A percentile compares a stretch with the other conserved stretches of the same genome.
phyloP scores from a whole-genome alignment of 2,113 vertebrate species.

The Pampusana beccarii region DNA sequence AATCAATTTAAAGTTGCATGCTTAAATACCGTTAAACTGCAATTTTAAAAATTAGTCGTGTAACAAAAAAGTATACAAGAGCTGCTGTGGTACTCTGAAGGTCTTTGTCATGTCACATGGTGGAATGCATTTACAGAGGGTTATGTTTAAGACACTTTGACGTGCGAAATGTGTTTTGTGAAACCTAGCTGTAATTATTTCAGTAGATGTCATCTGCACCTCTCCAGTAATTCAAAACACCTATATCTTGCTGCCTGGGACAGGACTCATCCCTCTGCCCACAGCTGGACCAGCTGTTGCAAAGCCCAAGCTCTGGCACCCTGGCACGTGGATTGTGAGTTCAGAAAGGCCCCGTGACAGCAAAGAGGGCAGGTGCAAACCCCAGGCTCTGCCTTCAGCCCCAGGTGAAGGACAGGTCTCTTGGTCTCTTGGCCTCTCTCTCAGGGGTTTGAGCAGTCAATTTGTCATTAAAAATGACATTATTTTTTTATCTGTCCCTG shows the following conservation, averaged over 20 bases:
- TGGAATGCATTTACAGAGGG: neutral
- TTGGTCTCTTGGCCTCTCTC: neutral
- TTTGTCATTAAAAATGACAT: neutral
- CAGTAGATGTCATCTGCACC: neutral
- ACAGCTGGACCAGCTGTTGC: accelerated
- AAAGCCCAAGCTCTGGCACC: neutral
- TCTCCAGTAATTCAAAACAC: neutral
- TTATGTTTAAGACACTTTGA: neutral
- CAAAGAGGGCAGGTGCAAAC: neutral
- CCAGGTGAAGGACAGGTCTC: neutral
- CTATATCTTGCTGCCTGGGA: neutral
- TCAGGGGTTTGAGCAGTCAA: neutral
- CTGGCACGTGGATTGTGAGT: neutral
- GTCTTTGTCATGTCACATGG: neutral
- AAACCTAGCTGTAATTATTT: neutral
- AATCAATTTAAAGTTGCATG: neutral
- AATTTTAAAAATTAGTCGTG: conserved; percentile 16
- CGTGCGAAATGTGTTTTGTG: neutral
- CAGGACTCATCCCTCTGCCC: neutral
- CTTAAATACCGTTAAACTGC: neutral
- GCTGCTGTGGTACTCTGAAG: neutral
- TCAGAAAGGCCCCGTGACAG: neutral
- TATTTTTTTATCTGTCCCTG: too few species aligned
- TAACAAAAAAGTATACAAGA: neutral
- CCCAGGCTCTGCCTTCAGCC: neutral